Conservation (phyloP, 2,113 vertebrate genomes). For the Recurvirostra avosetta region DNA sequence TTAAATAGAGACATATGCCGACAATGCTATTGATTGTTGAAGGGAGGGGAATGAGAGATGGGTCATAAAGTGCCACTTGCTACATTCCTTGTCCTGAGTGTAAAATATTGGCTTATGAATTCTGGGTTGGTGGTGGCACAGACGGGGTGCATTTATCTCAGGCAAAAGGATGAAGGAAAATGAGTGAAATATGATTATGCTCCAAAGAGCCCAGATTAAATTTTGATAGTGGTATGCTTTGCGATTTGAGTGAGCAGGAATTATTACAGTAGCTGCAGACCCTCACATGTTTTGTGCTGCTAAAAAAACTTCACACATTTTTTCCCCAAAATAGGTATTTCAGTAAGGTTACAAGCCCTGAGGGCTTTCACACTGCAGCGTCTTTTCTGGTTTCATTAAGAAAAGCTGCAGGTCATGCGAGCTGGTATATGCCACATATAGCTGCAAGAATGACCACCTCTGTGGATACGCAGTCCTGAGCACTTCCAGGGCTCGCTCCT, state of each 20-base stretch:
- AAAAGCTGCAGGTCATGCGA: neutral
- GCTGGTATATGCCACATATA: neutral
- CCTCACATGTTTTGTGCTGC: neutral
- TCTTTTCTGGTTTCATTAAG: slow-evolving; percentile 51
- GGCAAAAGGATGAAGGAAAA: slow-evolving; percentile 36
- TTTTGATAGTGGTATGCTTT: neutral
- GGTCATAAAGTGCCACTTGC: slow-evolving; percentile 34
- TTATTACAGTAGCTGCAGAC: slow-evolving; percentile 14
- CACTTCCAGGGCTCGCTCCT: neutral
- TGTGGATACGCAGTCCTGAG: neutral
- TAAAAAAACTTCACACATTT: slow-evolving; percentile 14
- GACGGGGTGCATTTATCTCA: slow-evolving; percentile 54
- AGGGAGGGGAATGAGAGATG: slow-evolving; percentile 22
- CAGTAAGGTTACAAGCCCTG: neutral
- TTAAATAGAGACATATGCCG: slow-evolving; percentile 30
- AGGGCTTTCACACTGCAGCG: neutral
- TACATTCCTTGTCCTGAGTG: neutral
- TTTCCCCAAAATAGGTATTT: slow-evolving; percentile 3
- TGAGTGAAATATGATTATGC: slow-evolving; percentile 55
- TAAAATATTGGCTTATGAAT: slow-evolving; percentile 49
- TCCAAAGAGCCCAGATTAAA: slow-evolving; percentile 50
- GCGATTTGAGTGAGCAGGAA: neutral
- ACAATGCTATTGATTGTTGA: slow-evolving; percentile 17
- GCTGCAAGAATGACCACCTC: neutral
- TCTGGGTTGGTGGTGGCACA: slow-evolving; percentile 51